Percentiles rank a stretch among this genome's conserved stretches.
Conservation (phyloP, 2,113 vertebrate genomes). For the Boleophthalmus pectinirostris region DNA sequence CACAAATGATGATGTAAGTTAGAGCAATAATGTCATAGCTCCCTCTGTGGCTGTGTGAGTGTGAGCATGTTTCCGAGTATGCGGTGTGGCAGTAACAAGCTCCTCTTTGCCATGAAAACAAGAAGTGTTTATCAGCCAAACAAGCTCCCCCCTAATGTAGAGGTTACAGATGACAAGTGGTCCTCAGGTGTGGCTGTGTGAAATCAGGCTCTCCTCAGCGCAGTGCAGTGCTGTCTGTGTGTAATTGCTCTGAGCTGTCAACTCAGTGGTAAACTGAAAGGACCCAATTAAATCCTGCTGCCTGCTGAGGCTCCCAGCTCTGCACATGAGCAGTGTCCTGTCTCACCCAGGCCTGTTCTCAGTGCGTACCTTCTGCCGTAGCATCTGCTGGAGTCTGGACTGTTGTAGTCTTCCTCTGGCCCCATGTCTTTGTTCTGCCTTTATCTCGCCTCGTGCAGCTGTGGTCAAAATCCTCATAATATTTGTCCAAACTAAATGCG, state of each 20-base stretch:
- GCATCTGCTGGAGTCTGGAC: constrained; percentile 10
- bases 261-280: constrained; percentile 69
- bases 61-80: constrained; percentile 8
- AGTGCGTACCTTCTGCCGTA: constrained; percentile 15
- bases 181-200: constrained; percentile 63
- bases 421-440: background rate
- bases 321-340: constrained; percentile 52
- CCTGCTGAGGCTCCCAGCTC: constrained; percentile 46
- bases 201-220: constrained; percentile 47
- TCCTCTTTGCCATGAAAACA: constrained; percentile 44
- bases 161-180: constrained; percentile 65
- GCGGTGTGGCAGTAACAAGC: constrained; percentile 26
- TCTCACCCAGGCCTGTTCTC: constrained; percentile 37
- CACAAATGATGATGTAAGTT: background rate
- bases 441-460: background rate
- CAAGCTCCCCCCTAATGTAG: constrained; percentile 46
- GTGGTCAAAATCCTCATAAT: background rate
- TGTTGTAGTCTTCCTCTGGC: constrained; percentile 2
- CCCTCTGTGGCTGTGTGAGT: constrained; percentile 4
- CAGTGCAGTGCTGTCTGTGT: constrained; percentile 46
- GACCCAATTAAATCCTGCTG: constrained; percentile 74
- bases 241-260: constrained; percentile 77
- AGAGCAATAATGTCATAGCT: background rate
- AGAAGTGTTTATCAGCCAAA: constrained; percentile 64
- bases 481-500: background rate